Evolutionary conservation across 2,797 vertebrate species (phyloP), one percentile per base, ranked within the genome.

Genomic region (Amblyopsis hoosieri): DNA sequence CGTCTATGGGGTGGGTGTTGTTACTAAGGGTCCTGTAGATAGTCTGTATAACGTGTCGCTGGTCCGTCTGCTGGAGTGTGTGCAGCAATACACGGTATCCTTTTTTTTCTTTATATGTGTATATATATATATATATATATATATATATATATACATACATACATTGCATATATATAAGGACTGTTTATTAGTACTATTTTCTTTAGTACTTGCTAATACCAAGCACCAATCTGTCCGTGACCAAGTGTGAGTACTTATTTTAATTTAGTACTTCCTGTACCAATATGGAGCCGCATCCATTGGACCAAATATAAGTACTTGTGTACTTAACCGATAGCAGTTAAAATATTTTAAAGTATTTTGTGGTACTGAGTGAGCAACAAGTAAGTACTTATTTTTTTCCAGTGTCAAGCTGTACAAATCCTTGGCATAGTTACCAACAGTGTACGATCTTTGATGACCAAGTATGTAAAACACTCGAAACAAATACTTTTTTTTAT

Each of bases 11-110:
- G 72, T 10, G 57, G 19, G 60, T 29, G 52, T 51, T 56, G 37
- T 74, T 55, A 64, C 51, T 59, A 71, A 60, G 79, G 75, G 66
- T 67, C 66, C 61, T 67, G 76, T 81, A 77, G 80, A 80, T 80
- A 71, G 75, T 78, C 79, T 79, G 63, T 81, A 46, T 80, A 64
- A 76, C 76, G 48, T 65, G 75, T 79, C 69, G 47, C 72, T 74
- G 64, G 69, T 70, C 78, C 75, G 75, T 76, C 73, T 82, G 66
- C 76, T 70, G 72, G 85, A 79, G 74, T 76, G 75, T 73, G 67
- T 80, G 67, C 46, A 54, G 42, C 42, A 17, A 14, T 54, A 51
- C 55, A 57, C 55, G 17, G 46, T 45, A 63, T 45, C 13, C 31
- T 46, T 54, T 54, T 54, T n/a, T 59, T n/a, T 31, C 9, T 54